phyloP scores from a whole-genome alignment of 2,888 invertebrate species.

The Corbicula japonica region DNA sequence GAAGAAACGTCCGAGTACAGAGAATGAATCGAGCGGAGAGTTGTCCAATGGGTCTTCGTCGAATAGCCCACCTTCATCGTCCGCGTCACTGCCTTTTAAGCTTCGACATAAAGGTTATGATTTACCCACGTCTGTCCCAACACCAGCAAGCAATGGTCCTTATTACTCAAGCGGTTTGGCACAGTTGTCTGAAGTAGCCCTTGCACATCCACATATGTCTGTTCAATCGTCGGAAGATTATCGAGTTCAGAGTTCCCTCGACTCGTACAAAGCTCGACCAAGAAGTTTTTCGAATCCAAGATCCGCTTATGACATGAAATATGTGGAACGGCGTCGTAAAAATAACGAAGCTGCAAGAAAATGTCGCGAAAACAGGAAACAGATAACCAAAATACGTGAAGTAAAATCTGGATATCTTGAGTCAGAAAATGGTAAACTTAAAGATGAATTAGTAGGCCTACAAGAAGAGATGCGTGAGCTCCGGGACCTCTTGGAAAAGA shows the following conservation, averaged over 20 bases:
- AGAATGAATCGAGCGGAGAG: conserved; percentile 68
- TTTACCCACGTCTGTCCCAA: conserved; percentile 38
- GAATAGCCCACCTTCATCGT: conserved; percentile 67
- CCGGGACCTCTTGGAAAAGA: conserved; percentile 88
- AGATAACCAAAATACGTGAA: conserved; percentile 85
- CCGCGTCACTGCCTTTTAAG: conserved; percentile 79
- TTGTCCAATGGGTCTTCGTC: conserved; percentile 68
- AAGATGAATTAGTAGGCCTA: conserved; percentile 92
- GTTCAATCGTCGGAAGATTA: conserved; percentile 50
- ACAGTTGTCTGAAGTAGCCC: conserved; percentile 81
- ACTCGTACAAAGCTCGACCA: conserved; percentile 35
- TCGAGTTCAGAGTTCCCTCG: conserved; percentile 19
- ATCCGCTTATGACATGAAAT: conserved; percentile 80
- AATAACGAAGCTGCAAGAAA: conserved; percentile 87
- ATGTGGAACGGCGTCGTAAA: conserved; percentile 86
- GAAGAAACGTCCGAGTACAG: conserved; percentile 64
- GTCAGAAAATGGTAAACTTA: conserved; percentile 89
- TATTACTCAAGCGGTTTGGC: conserved; percentile 78
- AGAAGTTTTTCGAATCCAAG: conserved; percentile 62
- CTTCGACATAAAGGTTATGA: conserved; percentile 79
- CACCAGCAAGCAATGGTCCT: conserved; percentile 40
- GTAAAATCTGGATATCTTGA: conserved; percentile 85
- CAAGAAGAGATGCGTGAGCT: conserved; percentile 96
- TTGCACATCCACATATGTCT: conserved; percentile 75
- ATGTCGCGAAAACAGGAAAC: conserved; percentile 87